Evolutionary conservation across 2,113 vertebrate genomes (phyloP).

Genomic region (Empidonax alnorum): DNA sequence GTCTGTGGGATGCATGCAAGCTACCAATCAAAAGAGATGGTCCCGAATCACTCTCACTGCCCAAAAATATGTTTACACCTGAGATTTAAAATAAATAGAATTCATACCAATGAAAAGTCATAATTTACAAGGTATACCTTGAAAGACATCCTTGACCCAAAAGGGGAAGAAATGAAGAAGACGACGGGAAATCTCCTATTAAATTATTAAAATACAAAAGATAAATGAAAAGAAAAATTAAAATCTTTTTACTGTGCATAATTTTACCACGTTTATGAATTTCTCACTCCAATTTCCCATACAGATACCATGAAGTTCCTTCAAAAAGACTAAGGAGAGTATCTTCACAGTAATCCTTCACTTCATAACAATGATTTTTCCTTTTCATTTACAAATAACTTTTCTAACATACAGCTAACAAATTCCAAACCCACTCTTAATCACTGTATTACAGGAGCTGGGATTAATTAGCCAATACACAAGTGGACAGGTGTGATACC

Average conservation of each 20-base stretch:
- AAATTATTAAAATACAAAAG: background rate
- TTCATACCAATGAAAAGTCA: background rate
- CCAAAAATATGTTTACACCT: background rate
- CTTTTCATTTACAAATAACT: background rate
- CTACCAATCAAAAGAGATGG: background rate
- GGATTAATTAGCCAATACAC: background rate
- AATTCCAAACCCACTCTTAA: background rate
- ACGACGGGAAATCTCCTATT: background rate
- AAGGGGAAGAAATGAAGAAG: background rate
- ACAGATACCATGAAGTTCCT: background rate
- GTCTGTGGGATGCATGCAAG: background rate
- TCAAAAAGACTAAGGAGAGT: background rate
- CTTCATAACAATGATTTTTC: background rate
- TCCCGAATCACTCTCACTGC: background rate
- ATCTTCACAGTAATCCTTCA: background rate
- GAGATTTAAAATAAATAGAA: background rate
- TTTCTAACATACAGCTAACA: background rate
- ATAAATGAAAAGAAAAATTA: background rate
- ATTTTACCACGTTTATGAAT: background rate
- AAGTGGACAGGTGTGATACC: background rate
- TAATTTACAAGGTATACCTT: background rate
- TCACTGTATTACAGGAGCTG: background rate
- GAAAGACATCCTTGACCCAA: background rate
- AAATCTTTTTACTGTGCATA: background rate
- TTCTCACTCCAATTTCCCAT: background rate